These are phyloP conservation scores for Semaprochilodus insignis DNA, from an alignment of 2,797 vertebrate species.

Conservation along the genomic window DNA sequence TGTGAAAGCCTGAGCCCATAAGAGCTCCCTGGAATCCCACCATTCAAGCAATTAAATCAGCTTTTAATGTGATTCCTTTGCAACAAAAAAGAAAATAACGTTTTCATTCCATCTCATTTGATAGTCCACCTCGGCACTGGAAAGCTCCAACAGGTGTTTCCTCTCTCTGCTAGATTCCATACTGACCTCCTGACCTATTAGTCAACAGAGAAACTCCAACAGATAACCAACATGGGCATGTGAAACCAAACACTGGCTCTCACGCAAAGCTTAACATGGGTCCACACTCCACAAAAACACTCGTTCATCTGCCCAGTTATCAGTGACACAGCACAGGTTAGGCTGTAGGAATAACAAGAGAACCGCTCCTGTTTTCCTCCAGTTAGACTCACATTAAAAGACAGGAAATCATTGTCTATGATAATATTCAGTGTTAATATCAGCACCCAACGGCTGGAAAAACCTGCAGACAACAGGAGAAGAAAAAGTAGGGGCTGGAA, in stretches of 20 bases:
- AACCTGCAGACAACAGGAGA: constrained; percentile 18
- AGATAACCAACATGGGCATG: constrained; percentile 51
- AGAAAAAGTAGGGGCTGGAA: constrained; percentile 19
- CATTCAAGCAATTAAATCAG: constrained; percentile 41
- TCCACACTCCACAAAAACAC: constrained; percentile 43
- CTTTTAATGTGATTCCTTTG: constrained; percentile 32
- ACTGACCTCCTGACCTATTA: constrained; percentile 38
- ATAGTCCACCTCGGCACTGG: neutral
- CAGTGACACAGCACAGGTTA: constrained; percentile 26
- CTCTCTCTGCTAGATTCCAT: constrained; percentile 40
- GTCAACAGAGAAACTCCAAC: constrained; percentile 40
- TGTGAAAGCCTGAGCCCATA: constrained; percentile 38
- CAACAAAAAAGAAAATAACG: neutral
- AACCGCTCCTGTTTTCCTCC: neutral
- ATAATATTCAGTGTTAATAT: constrained; percentile 39
- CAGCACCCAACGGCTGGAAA: neutral
- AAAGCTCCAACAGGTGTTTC: constrained; percentile 56
- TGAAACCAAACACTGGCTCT: constrained; percentile 50
- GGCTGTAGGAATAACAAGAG: neutral
- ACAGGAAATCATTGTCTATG: constrained; percentile 25
- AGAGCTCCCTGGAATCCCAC: constrained; percentile 45
- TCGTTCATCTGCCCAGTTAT: constrained; percentile 41
- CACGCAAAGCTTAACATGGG: constrained; percentile 45
- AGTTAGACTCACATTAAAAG: constrained; percentile 6
- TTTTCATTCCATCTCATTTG: constrained; percentile 8